These are phyloP conservation scores for Hippocampus comes DNA, from an alignment of 2,113 vertebrate genomes.

Conservation along the genomic window DNA sequence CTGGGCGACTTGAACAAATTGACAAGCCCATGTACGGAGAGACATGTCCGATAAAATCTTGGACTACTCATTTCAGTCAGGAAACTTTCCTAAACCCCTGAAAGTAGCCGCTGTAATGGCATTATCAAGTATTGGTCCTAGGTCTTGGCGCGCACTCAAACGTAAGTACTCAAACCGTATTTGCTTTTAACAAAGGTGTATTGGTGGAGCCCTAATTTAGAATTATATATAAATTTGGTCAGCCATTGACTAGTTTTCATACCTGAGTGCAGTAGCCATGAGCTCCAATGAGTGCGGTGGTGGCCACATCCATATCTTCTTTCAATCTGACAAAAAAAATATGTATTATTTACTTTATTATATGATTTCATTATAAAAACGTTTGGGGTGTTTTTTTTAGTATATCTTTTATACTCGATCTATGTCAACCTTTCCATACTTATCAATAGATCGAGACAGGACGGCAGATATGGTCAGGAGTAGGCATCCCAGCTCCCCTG, in stretches of 20 bases:
- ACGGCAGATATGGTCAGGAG: slow-evolving; percentile 85
- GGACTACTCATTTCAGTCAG: too few species aligned
- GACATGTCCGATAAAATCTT: not conserved
- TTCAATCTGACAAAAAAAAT: slow-evolving; percentile 73
- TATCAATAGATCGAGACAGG: slow-evolving; percentile 82
- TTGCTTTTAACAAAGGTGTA: too few species aligned
- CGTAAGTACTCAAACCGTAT: too few species aligned
- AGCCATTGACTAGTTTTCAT: not conserved
- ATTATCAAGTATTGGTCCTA: not conserved
- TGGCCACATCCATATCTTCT: slow-evolving; percentile 86
- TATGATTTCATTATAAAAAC: not conserved
- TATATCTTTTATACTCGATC: not conserved
- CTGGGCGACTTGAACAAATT: not conserved
- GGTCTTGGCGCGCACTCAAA: not conserved
- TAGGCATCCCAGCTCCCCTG: slow-evolving; percentile 81
- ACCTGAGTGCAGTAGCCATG: slow-evolving; percentile 97
- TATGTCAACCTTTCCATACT: slow-evolving; percentile 68
- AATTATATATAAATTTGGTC: not conserved
- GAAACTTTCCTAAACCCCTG: too few species aligned
- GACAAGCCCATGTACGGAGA: not conserved
- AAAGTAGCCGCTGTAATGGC: too few species aligned
- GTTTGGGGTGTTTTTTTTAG: not conserved
- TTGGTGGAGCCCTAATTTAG: not conserved
- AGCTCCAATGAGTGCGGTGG: slow-evolving; percentile 82
- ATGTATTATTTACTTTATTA: not conserved